Base-by-base conservation (phyloP, 2,888 invertebrate species). In the Tinea semifulvella region DNA sequence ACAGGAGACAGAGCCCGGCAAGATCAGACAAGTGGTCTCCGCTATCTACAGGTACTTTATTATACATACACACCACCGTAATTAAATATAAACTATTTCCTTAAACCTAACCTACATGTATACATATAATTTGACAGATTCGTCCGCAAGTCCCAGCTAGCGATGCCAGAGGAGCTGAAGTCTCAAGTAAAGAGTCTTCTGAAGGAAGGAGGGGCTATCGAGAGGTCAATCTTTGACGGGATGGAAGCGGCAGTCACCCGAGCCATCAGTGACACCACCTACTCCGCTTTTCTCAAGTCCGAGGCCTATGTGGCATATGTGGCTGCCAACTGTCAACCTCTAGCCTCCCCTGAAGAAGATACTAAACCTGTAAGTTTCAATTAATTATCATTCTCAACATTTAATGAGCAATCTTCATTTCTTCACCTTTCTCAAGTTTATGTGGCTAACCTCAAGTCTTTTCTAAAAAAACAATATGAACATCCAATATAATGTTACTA, bases 221-320 rank as follows among this genome's bases (percentile, higher is more conserved):
- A 88, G 71, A 86, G 88, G 57, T 88, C 87, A 57, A 87, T 97
- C 57, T 96, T 94, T 69, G 94, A 96, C 70, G 86, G 86, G 54
- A 93, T 92, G 73, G 92, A 93, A 63, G 81, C 84, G 46, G 89
- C 92, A 80, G 90, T 94, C 58, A 94, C 94, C 63, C 84, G 86
- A 35, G 86, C 90, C 48, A 94, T 97, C 66, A 90, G 90, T 52
- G 89, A 90, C 65, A 91, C 93, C 48, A 91, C 93, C 49, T 97
- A 97, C 82, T 92, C 92, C 47, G 90, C 93, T 72, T 98, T 98
- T 79, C 85, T 98, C 52, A 90, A 90, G 56, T 96, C 96, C 56
- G 96, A 96, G 60, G 87, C 92, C 71, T 97, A 96, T 84, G 88
- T 96, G 61, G 85, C 88, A 65, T 90, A 91, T 75, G 88, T 92